Evolutionary conservation across 2,888 invertebrate species (phyloP), one percentile per base, ranked within the genome.

Genomic region (Lepidochrysops patricia): DNA sequence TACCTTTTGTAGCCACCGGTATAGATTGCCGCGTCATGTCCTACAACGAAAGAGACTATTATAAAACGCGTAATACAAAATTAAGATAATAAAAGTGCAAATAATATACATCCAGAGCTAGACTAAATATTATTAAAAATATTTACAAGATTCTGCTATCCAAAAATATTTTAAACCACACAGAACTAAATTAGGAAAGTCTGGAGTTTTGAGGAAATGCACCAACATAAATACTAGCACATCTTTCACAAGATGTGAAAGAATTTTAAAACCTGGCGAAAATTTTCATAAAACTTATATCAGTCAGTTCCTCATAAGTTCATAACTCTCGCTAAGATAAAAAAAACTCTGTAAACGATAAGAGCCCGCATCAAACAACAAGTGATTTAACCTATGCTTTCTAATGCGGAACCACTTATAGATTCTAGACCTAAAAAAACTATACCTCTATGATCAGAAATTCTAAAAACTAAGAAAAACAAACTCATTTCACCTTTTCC

Each of bases 21-120:
- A 90, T 90, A 60, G 90, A 89, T 75, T 90, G 90, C 71, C 90
- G 83, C 76, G 90, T 90, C 90, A 90, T 90, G 70, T 90, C 90
- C 90, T 90, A 85, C 74, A 85, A 72, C 75, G 78, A 83, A 79
- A 63, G 48, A 66, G 37, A 50, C 64, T n/a, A 74, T 80, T 73
- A 80, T 61, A 54, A 50, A 49, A 64, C 57, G 62, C 12, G 59
- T 58, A 63, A 62, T 27, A 50, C 58, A 62, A 34, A 35, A 19
- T 58, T 54, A 26, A 19, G 7, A 43, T 54, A 2, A 62, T 52
- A 12, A 23, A 57, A 57, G 57, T 9, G 43, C 23, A 57, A 57
- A 56, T 57, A 43, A 60, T 60, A 37, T 60, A 56, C 37, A 60
- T 56, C 56, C 54, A 54, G 29, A 58, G 15, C 59, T 60, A 48